Conservation (phyloP, 1,140 invertebrate genomes). For the Potamilus streckersoni region DNA sequence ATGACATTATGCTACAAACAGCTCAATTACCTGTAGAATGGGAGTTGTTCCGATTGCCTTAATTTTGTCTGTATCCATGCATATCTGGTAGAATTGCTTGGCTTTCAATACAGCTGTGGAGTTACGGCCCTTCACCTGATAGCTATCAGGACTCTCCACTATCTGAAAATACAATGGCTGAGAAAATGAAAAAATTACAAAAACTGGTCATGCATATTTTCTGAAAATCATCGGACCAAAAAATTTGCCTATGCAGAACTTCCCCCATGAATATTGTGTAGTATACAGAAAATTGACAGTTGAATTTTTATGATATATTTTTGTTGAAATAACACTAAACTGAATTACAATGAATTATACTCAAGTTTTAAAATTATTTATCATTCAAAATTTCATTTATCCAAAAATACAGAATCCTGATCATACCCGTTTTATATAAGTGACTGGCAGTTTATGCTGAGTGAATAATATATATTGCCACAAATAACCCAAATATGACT, state of each 20-base stretch:
- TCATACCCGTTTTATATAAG: too few species aligned
- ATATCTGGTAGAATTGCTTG: conserved; percentile 37
- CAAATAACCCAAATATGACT: neutral
- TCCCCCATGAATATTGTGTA: too few species aligned
- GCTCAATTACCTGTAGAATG: conserved; percentile 33
- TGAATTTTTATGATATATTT: too few species aligned
- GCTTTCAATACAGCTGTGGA: conserved; percentile 46
- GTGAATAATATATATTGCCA: neutral
- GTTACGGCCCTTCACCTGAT: conserved; percentile 37
- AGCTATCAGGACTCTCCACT: conserved; percentile 17
- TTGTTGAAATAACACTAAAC: too few species aligned
- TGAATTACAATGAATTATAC: too few species aligned
- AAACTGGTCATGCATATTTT: neutral
- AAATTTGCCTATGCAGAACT: too few species aligned
- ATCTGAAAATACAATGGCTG: conserved; percentile 19
- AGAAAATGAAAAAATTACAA: neutral
- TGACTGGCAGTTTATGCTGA: neutral
- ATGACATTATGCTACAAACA: neutral
- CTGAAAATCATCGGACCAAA: too few species aligned
- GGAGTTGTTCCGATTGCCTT: conserved; percentile 27
- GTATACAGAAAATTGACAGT: too few species aligned
- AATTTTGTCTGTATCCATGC: conserved; percentile 41
- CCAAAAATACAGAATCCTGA: too few species aligned
- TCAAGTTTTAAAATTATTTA: too few species aligned
- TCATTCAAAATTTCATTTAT: too few species aligned